These are phyloP conservation scores for Amblyjoppa proteus DNA, from an alignment of 2,888 invertebrate genomes.

Conservation along the genomic window DNA sequence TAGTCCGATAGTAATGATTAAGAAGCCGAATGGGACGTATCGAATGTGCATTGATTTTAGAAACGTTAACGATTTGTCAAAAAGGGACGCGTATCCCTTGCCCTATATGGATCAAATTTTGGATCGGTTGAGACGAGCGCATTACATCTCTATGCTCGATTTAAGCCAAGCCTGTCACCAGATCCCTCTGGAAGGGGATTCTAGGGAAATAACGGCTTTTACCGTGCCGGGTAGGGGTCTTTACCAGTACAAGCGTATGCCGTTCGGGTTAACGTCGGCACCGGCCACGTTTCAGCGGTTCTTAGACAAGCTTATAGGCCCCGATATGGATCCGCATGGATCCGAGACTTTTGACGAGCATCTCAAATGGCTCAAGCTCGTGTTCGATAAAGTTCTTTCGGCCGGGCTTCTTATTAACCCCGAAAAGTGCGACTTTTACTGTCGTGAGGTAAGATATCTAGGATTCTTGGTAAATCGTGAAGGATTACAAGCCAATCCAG, in stretches of 20 bases:
- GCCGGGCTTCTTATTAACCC: constrained; percentile 29
- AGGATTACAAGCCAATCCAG: constrained; percentile 22
- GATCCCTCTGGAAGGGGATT: constrained; percentile 69
- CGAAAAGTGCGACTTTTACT: constrained; percentile 29
- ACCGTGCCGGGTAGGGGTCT: constrained; percentile 74
- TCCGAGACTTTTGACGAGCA: too few species aligned
- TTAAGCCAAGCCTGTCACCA: constrained; percentile 75
- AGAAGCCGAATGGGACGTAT: constrained; percentile 62
- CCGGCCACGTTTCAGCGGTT: constrained; percentile 74
- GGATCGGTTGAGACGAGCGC: constrained; percentile 72
- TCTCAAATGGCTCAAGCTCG: constrained; percentile 1
- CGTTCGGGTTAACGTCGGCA: constrained; percentile 73
- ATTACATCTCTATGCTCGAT: too few species aligned
- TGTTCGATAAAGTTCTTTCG: not conserved
- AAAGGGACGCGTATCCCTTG: constrained; percentile 65
- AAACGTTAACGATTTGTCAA: constrained; percentile 72
- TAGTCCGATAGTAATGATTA: constrained; percentile 63
- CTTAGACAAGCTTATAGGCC: not conserved
- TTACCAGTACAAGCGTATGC: constrained; percentile 76
- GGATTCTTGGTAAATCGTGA: constrained; percentile 18
- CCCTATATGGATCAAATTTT: constrained; percentile 75
- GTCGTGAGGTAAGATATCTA: constrained; percentile 2
- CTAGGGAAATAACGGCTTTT: constrained; percentile 75
- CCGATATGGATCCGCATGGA: too few species aligned
- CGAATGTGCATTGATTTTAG: constrained; percentile 76